These are phyloP conservation scores for Polietes domitor DNA, from an alignment of 2,888 invertebrate species.

Conservation along the genomic window DNA sequence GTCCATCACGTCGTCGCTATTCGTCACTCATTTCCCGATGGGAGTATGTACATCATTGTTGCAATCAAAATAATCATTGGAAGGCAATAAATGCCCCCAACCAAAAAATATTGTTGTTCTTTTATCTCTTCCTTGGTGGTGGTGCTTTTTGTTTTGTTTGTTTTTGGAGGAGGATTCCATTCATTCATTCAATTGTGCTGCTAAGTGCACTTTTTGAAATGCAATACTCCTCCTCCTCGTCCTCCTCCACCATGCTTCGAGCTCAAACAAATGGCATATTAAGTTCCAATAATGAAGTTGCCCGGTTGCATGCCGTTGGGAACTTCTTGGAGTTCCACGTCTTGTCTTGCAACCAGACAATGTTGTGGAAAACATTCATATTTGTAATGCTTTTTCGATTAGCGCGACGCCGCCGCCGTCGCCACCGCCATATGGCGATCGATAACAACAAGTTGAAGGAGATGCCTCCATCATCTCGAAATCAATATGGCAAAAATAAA, in stretches of 20 bases:
- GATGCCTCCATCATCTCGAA: not conserved
- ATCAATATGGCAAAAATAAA: too few species aligned
- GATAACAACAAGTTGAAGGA: not conserved
- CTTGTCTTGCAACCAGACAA: too few species aligned
- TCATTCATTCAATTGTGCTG: slow-evolving; percentile 39
- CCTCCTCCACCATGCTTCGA: not conserved
- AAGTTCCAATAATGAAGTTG: slow-evolving; percentile 14
- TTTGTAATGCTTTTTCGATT: not conserved
- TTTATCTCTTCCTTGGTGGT: not conserved
- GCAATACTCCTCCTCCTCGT: slow-evolving; percentile 14
- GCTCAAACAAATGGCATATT: not conserved
- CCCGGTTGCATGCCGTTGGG: not conserved
- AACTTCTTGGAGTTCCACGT: slow-evolving; percentile 6
- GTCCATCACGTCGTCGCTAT: not conserved
- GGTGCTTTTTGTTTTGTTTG: not conserved
- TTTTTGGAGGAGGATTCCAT: not conserved
- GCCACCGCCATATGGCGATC: not conserved
- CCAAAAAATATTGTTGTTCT: not conserved
- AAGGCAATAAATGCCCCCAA: slow-evolving; percentile 4
- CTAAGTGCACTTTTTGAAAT: slow-evolving; percentile 51
- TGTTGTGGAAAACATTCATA: not conserved
- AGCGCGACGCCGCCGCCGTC: not conserved
- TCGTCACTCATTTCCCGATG: too few species aligned
- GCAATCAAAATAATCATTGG: slow-evolving; percentile 36
- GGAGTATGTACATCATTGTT: slow-evolving; percentile 29